These are phyloP conservation scores for Limosa lapponica DNA, from an alignment of 2,797 vertebrate genomes.

Conservation along the genomic window DNA sequence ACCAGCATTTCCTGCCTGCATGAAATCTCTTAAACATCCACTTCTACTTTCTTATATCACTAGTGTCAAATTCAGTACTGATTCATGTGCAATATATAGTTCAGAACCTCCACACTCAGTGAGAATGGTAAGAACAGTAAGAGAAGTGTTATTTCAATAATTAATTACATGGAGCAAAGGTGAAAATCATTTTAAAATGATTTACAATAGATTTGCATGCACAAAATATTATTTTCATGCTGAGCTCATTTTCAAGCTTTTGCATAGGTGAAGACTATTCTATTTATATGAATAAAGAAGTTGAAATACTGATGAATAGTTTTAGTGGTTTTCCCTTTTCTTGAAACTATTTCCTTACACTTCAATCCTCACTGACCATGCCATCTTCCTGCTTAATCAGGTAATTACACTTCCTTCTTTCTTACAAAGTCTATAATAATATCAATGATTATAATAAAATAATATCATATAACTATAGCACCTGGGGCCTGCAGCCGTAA, in stretches of 20 bases:
- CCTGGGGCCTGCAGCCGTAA: neutral
- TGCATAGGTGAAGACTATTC: neutral
- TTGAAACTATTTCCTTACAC: neutral
- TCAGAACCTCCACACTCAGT: neutral
- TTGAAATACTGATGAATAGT: neutral
- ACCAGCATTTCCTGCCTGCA: neutral
- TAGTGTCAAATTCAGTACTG: neutral
- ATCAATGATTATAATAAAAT: neutral
- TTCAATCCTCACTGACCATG: neutral
- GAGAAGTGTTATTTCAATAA: conserved; percentile 22
- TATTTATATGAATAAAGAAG: neutral
- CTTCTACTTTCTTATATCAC: neutral
- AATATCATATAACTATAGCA: neutral
- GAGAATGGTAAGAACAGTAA: neutral
- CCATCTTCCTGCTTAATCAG: neutral
- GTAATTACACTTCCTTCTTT: neutral
- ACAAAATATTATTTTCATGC: neutral
- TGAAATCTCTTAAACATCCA: neutral
- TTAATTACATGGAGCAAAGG: conserved; percentile 9
- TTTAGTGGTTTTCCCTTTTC: neutral
- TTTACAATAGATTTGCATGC: neutral
- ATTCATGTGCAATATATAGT: neutral
- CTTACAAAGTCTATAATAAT: neutral
- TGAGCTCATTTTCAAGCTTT: neutral
- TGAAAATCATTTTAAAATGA: neutral